These are phyloP conservation scores for Ladona fulva DNA, from an alignment of 1,140 invertebrate species.

Conservation along the genomic window DNA sequence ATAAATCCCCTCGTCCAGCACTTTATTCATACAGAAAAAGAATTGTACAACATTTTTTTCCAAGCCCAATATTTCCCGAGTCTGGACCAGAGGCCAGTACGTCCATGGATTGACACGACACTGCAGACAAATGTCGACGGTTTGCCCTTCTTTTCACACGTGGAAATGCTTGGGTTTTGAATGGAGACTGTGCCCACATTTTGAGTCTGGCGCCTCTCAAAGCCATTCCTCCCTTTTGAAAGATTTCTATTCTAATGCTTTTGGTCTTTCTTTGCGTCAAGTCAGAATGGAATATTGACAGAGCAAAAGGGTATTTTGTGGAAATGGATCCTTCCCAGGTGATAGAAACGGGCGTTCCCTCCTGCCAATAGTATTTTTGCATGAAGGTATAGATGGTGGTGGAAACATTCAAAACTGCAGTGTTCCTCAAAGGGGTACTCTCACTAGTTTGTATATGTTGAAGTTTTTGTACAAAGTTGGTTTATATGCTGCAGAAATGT, in stretches of 20 bases:
- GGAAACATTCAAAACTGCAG: constrained; percentile 12
- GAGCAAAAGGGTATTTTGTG: constrained; percentile 6
- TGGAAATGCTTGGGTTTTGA: background rate
- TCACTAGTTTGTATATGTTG: constrained; percentile 16
- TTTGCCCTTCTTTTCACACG: background rate
- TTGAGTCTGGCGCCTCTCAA: constrained; percentile 10
- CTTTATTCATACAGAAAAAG: background rate
- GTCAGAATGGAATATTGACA: constrained; percentile 3
- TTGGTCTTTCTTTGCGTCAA: constrained; percentile 13
- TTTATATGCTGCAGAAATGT: constrained; percentile 12
- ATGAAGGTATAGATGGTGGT: background rate
- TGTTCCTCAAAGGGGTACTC: constrained; percentile 14
- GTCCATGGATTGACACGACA: background rate
- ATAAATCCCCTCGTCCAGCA: background rate
- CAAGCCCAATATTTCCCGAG: background rate
- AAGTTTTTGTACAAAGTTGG: constrained; percentile 16
- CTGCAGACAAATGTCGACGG: background rate
- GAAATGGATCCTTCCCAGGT: background rate
- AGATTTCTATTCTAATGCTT: constrained; percentile 16
- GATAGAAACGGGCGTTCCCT: background rate
- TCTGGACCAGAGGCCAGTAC: background rate
- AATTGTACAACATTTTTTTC: background rate
- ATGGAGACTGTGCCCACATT: constrained; percentile 6
- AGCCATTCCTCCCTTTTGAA: constrained; percentile 15
- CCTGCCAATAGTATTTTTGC: constrained; percentile 10